Evolutionary conservation across 2,797 vertebrate genomes (phyloP).

Genomic region (Phyllotis vaccarum): DNA sequence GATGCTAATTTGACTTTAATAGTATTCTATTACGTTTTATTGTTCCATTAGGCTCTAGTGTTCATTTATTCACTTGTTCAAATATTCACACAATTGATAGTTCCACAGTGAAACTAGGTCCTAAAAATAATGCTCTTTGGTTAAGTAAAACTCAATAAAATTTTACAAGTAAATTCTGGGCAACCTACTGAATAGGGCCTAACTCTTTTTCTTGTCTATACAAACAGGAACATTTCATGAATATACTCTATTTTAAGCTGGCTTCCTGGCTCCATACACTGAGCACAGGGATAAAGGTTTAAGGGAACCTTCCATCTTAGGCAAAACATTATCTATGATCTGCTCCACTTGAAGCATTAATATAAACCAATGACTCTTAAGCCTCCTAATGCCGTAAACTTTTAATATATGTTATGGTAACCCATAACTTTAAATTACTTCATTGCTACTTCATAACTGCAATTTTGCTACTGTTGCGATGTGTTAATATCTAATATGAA

Average conservation of each 20-base stretch:
- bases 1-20: conserved; percentile 9
- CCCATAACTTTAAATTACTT: not conserved
- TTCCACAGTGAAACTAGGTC: not conserved
- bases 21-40: conserved; percentile 14
- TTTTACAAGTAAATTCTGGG: conserved; percentile 25
- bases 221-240: not conserved
- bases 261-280: not conserved
- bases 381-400: not conserved
- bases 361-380: not conserved
- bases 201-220: not conserved
- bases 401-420: not conserved
- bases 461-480: not conserved
- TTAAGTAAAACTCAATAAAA: conserved; percentile 70
- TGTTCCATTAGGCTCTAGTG: not conserved
- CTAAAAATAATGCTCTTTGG: conserved; percentile 69
- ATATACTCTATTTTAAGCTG: not conserved
- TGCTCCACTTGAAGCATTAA: conserved; percentile 3
- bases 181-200: conserved; percentile 13
- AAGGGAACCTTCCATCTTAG: not conserved
- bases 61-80: conserved; percentile 37
- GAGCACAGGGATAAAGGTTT: not conserved
- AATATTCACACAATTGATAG: conserved; percentile 46
- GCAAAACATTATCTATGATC: not conserved
- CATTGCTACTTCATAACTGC: not conserved
- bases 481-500: not conserved